Conservation (phyloP, 2,113 vertebrate species). For the Alexandromys fortis region DNA sequence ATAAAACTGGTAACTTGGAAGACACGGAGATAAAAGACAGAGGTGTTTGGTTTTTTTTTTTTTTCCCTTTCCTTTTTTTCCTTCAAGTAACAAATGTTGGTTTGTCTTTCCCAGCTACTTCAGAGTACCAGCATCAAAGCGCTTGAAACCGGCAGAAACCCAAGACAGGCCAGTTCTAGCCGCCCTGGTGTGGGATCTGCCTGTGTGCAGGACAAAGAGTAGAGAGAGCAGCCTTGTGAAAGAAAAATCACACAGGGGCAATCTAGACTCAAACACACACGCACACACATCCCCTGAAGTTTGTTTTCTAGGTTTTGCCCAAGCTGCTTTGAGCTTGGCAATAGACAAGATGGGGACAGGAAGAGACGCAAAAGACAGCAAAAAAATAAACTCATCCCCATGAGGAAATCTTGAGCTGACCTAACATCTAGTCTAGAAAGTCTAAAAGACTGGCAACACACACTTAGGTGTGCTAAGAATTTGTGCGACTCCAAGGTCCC, state of each 20-base stretch:
- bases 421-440: neutral
- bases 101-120: conserved; percentile 67
- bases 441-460: neutral
- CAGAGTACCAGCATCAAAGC: conserved; percentile 56
- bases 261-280: neutral
- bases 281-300: neutral
- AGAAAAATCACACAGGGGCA: neutral
- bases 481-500: neutral
- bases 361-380: neutral
- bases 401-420: neutral
- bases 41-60: neutral
- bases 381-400: neutral
- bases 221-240: neutral
- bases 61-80: neutral
- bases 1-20: conserved; percentile 51
- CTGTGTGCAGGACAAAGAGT: neutral
- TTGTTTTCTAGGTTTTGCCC: conserved; percentile 21
- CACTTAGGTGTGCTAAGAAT: neutral
- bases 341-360: neutral
- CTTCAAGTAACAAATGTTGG: conserved; percentile 51
- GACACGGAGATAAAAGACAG: conserved; percentile 68
- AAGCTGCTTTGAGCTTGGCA: conserved; percentile 13
- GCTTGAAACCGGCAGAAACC: conserved; percentile 4
- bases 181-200: neutral
- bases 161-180: neutral